These are phyloP conservation scores for Microdon myrmicae DNA, from an alignment of 2,888 invertebrate species.

Conservation along the genomic window DNA sequence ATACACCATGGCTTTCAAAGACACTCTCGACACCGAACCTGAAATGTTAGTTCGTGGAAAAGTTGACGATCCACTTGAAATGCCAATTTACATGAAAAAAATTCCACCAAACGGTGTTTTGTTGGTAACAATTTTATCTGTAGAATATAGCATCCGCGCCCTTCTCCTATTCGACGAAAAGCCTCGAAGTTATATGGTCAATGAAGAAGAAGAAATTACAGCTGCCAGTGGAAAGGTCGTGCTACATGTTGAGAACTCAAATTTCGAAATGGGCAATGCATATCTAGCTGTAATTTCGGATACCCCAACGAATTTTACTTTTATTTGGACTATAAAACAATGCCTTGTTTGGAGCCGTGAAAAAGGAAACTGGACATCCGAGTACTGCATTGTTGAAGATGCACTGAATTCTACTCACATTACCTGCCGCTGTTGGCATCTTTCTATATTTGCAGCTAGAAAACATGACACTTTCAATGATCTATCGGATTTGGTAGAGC, in stretches of 20 bases:
- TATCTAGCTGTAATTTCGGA: conserved; percentile 42
- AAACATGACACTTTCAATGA: conserved; percentile 15
- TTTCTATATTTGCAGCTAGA: conserved; percentile 53
- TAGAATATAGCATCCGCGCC: conserved; percentile 33
- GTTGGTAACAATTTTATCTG: conserved; percentile 38
- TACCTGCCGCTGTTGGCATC: conserved; percentile 53
- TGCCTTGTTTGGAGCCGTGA: conserved; percentile 51
- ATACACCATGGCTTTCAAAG: conserved; percentile 31
- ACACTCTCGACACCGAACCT: background rate
- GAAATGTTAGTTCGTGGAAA: conserved; percentile 12
- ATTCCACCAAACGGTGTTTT: conserved; percentile 51
- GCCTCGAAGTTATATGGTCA: conserved; percentile 51
- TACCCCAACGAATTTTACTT: conserved; percentile 26
- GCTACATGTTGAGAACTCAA: conserved; percentile 20
- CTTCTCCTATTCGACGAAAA: conserved; percentile 30
- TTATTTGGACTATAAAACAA: conserved; percentile 22
- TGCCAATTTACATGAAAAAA: conserved; percentile 51
- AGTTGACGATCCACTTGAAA: conserved; percentile 41
- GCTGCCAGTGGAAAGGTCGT: background rate
- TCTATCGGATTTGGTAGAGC: background rate
- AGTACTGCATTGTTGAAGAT: conserved; percentile 45
- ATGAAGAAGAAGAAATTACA: background rate
- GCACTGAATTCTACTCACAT: conserved; percentile 16
- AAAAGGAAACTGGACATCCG: conserved; percentile 41
- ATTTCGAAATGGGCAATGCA: background rate